A percentile compares a stretch with the other conserved stretches of the same genome.
Evolutionary conservation across 2,888 invertebrate species (phyloP).

Genomic region (Himalopsyche japonica): DNA sequence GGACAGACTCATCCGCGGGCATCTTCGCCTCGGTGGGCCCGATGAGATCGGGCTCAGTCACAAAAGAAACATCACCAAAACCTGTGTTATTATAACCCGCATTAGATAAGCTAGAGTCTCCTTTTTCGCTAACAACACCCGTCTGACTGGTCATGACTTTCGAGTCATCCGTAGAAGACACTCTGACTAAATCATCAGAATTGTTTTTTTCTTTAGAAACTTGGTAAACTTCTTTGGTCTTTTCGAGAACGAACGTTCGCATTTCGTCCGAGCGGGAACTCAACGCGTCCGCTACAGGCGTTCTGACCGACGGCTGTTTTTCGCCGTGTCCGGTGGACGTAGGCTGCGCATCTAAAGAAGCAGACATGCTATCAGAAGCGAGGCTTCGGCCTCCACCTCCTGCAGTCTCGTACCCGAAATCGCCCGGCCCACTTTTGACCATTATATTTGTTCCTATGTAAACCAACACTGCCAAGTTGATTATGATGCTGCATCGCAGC

Average conservation of each 20-base stretch:
- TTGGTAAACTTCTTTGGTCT: not conserved
- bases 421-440: conserved; percentile 47
- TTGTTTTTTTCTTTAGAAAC: not conserved
- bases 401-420: conserved; percentile 27
- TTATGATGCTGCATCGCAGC: conserved; percentile 73
- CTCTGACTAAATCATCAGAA: not conserved
- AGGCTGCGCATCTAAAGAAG: not conserved
- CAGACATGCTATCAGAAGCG: conserved; percentile 10
- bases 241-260: conserved; percentile 24
- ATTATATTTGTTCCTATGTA: conserved; percentile 71
- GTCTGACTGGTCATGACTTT: not conserved
- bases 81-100: not conserved
- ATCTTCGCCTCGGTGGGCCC: not conserved
- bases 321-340: not conserved
- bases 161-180: not conserved
- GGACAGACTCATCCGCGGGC: conserved; percentile 48
- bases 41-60: conserved; percentile 4
- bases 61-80: not conserved
- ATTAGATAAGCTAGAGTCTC: not conserved
- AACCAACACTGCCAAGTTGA: conserved; percentile 71
- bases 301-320: not conserved
- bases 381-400: conserved; percentile 16
- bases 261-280: conserved; percentile 19
- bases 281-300: conserved; percentile 46
- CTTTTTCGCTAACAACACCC: not conserved